Evolutionary conservation across 2,888 invertebrate genomes (phyloP).

Genomic region (Chrysolina americana): DNA sequence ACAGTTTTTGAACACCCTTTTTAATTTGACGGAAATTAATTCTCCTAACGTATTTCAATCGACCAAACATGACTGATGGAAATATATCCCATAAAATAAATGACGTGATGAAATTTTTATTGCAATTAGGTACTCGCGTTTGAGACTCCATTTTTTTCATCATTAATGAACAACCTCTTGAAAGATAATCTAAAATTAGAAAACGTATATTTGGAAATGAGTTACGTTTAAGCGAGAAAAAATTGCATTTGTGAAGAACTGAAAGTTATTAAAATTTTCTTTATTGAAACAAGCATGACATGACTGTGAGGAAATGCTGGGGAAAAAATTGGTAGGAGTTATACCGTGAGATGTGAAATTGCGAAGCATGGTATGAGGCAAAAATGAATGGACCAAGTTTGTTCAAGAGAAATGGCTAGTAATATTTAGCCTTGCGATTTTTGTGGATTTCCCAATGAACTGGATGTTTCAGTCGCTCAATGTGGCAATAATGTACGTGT

Average conservation of each 20-base stretch:
- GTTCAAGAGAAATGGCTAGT: no score
- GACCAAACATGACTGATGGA: constrained; percentile 12
- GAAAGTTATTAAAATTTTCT: not conserved
- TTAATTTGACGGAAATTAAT: not conserved
- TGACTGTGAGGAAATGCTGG: no score
- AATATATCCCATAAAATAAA: constrained; percentile 14
- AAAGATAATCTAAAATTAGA: not conserved
- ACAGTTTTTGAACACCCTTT: not conserved
- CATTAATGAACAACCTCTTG: not conserved
- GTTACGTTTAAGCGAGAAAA: not conserved
- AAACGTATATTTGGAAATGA: not conserved
- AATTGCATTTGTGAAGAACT: not conserved
- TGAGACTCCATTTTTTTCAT: constrained; percentile 3
- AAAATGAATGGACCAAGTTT: no score
- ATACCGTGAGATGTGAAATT: no score
- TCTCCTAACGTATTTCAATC: not conserved
- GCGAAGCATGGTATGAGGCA: no score
- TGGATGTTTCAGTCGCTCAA: no score
- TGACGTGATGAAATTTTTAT: constrained; percentile 11
- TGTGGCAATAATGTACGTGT: no score
- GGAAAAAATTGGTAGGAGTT: no score
- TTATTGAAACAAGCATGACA: no score
- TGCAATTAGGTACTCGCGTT: not conserved
- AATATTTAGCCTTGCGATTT: no score
- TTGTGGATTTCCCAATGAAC: no score